Conservation (phyloP, 2,888 invertebrate genomes). For the Latrodectus hesperus region DNA sequence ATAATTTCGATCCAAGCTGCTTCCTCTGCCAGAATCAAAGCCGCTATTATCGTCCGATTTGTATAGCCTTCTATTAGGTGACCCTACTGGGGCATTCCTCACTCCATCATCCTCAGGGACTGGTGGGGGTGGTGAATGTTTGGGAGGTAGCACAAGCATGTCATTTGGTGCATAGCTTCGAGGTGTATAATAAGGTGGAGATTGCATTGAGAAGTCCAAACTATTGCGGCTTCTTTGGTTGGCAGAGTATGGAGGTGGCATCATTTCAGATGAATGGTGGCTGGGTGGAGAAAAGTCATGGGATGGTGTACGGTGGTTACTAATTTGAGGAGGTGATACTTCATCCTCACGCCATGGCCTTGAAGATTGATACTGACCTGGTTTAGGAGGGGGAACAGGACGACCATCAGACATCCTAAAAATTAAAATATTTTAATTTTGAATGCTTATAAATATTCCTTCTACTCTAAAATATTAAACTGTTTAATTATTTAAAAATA, state of each 20-base stretch:
- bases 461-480: too few species aligned
- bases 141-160: conserved; percentile 70
- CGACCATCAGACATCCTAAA: conserved; percentile 69
- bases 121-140: conserved; percentile 44
- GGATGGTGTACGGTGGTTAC: conserved; percentile 7
- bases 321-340: conserved; percentile 23
- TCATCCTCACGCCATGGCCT: conserved; percentile 74
- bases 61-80: conserved; percentile 50
- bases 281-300: conserved; percentile 32
- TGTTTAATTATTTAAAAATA: too few species aligned
- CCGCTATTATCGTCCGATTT: conserved; percentile 72
- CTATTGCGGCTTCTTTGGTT: conserved; percentile 67
- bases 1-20: conserved; percentile 77
- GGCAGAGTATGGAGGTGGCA: conserved; percentile 56
- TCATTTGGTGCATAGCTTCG: conserved; percentile 64
- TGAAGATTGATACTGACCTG: conserved; percentile 91
- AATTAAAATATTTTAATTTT: background rate
- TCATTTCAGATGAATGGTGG: conserved; percentile 46
- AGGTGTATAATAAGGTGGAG: conserved; percentile 69
- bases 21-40: conserved; percentile 77
- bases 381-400: conserved; percentile 93
- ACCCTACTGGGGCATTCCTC: conserved; percentile 49
- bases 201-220: conserved; percentile 58
- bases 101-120: conserved; percentile 52
- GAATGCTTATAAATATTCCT: too few species aligned